Base-by-base conservation (phyloP, 2,113 vertebrate species). In the Ibidorhyncha struthersii region DNA sequence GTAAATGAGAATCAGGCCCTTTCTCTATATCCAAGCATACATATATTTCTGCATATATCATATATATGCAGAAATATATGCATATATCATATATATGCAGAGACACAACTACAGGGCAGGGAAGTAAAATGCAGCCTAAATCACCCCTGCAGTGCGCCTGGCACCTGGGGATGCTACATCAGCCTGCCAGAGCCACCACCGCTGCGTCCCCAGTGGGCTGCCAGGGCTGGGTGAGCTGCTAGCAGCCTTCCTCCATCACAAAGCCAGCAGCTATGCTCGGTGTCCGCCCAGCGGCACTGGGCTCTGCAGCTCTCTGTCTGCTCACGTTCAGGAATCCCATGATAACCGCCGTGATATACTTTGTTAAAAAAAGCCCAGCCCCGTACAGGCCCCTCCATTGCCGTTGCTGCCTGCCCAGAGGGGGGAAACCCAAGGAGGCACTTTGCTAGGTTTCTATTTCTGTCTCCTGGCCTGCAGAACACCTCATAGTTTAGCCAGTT, bases 401-500 rank as follows among this genome's bases (percentile, higher is more conserved):
- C 86, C 34, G 19, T 32, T 43, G 38, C 40, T 84, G 71, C n/a
- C 30, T 86, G 59, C 59, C 81, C 43, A n/a, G 41, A 47, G 61
- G 14, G 58, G 65, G 38, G 22, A 90, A 93, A 74, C 36, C 79
- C 78, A 61, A 50, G n/a, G 52, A 93, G 26, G 11, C 59, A 50
- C 74, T 91, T 79, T 4, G n/a, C 79, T 65, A 4, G 38, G 49
- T 69, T 87, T 92, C 97, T 90, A 86, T 97, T 96, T 92, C 80
- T 82, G 72, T 50, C 87, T 82, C 74, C 61, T 63, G 81, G 88
- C 67, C 84, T 89, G 90, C 89, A 89, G 79, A 86, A 92, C 74
- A 85, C 56, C 85, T 96, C 88, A 94, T 20, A 47, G 65, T 83
- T 92, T 88, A 93, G 92, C 40, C 81, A 72, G 76, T 53, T 87